Evolutionary conservation across 2,113 vertebrate species (phyloP), one percentile per base, ranked within the genome.

Genomic region (Cisticola juncidis): DNA sequence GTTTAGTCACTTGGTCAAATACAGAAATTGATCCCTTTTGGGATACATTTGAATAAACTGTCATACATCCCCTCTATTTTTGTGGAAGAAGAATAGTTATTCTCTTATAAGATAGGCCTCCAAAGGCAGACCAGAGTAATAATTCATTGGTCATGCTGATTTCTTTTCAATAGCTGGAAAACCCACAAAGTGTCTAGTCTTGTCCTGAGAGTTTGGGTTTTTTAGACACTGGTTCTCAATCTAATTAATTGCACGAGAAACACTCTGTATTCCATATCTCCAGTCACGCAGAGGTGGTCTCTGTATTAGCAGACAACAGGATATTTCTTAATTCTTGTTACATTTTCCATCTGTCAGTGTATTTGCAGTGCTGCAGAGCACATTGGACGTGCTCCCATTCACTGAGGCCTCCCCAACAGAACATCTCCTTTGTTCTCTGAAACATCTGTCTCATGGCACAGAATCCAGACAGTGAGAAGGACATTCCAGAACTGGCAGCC

Each of bases 1-100:
- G 56, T 80, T 78, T 88, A 82, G 86, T 80, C 58, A 47, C 14
- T 48, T 92, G n/a, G 40, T 57, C 48, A 90, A 90, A 88, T 90
- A 28, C 11, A 72, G 45, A 91, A 94, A 91, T 77, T 61, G 80
- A 86, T 78, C 29, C 35, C 35, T 36, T 88, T 83, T 80, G 72
- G 38, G 15, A 70, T 45, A 53, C 54, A 20, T 65, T 56, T 92
- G 51, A 91, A 48, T 57, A 86, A 95, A 72, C 28, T 70, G 58
- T 62, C 45, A 48, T 45, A 70, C 3, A 62, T 42, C 4, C 20
- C 5, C 20, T 66, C 50, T 86, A 4, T 64, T 88, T 87, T 86
- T 76, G 33, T 9, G 65, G 19, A 60, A 9, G 25, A 33, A 83
- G 11, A 51, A 68, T 68, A 82, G 65, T 72, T 48, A 60, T 56